Base-by-base conservation (phyloP, 2,113 vertebrate species). In the Equus przewalskii region DNA sequence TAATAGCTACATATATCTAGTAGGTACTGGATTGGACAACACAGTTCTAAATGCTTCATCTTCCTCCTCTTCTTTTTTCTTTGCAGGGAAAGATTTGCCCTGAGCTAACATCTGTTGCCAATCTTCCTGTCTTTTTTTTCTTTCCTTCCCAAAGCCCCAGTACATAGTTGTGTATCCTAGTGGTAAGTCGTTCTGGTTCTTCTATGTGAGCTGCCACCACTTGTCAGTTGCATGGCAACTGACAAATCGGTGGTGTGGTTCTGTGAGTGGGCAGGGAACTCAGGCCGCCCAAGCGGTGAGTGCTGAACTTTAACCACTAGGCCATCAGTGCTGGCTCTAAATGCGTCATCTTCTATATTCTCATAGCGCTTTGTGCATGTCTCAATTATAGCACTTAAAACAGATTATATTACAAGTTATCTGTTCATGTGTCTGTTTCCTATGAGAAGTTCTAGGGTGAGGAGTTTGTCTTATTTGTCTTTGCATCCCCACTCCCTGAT, bases 401-500 rank as follows among this genome's bases (percentile, higher is more conserved):
- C 9, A 80, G 64, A 89, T 64, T 41, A 36, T 78, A 86, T 94
- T 94, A 92, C 4, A 73, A 80, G 88, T 75, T 3, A 54, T 84
- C 75, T 97, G 16, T 85, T 94, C 19, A 70, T 58, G 54, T 49
- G 54, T 96, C 58, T 85, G 2, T 86, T 89, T 94, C 24, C 41
- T 93, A 65, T 73, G 65, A 78, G 7, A 7, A 89, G 80, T 73
- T 97, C 26, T 41, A 94, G 60, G 78, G 7, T 85, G 24, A 96
- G 9, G 22, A 81, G 58, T 97, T 95, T 89, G 44, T 67, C n/a
- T 89, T 46, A 72, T 24, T 92, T 94, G 51, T 56, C 54, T 89
- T 93, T 58, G 56, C 3, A 58, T 73, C 30, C 18, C 19, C 6
- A 88, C 81, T 90, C 30, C 11, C 54, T 51, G 15, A 80, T 10